Conservation (phyloP, 2,888 invertebrate genomes). For the Agrochola circellaris region DNA sequence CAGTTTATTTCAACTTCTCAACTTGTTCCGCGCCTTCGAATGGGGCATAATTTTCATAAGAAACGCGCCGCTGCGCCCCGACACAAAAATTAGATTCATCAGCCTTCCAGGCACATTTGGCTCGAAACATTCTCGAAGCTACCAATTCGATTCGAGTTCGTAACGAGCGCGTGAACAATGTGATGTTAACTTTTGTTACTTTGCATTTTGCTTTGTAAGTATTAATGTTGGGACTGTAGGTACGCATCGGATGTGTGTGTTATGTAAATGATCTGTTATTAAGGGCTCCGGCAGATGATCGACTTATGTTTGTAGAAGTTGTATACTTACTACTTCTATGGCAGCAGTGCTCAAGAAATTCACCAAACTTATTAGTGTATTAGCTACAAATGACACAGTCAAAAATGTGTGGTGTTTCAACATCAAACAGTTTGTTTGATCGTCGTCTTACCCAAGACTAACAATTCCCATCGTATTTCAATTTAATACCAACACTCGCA, state of each 20-base stretch:
- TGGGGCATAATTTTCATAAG: constrained; percentile 90
- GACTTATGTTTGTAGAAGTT: constrained; percentile 11
- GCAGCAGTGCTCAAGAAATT: not conserved
- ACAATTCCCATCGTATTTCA: constrained; percentile 51
- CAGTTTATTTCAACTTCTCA: constrained; percentile 90
- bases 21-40: constrained; percentile 86
- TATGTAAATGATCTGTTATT: constrained; percentile 58
- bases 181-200: constrained; percentile 80
- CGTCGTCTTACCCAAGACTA: constrained; percentile 19
- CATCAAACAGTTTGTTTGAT: constrained; percentile 15
- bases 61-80: constrained; percentile 82
- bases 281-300: constrained; percentile 64
- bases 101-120: constrained; percentile 82
- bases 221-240: constrained; percentile 58
- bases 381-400: not conserved
- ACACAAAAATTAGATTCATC: constrained; percentile 89
- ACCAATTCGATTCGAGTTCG: constrained; percentile 84
- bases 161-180: constrained; percentile 85
- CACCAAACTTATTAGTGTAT: not conserved
- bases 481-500: constrained; percentile 76
- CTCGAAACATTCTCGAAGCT: constrained; percentile 79
- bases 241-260: constrained; percentile 49
- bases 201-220: constrained; percentile 76
- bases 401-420: not conserved
- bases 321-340: not conserved